Evolutionary conservation across 2,113 vertebrate genomes (phyloP), one percentile per base, ranked within the genome.

Genomic region (Callionymus lyra): DNA sequence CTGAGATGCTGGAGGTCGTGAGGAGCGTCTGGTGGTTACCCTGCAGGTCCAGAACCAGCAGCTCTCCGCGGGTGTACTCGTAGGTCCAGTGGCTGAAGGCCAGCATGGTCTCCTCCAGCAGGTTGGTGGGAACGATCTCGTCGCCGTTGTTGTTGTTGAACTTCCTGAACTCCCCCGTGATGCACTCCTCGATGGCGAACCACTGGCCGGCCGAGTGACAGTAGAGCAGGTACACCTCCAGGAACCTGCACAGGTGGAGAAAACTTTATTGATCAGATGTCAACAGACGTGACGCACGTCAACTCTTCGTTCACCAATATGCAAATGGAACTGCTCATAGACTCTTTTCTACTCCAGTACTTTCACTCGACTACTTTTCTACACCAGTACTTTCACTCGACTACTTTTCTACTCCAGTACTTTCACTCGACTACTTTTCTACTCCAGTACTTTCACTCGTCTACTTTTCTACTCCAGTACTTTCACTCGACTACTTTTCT

Each of bases 61-160:
- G 68, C 41, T 98, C 95, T 41, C 94, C 95, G 10, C 93, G 85
- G 6, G 93, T 97, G 65, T 94, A 98, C 61, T 98, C 95, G 0
- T 94, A 98, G 1, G 89, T 92, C 95, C 93, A 98, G 66, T 98
- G 94, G 81, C 95, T 98, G 75, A 98, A 98, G 57, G 95, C 94
- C 56, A 98, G 79, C 95, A 98, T 98, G 58, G 93, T 94, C 53
- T 98, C 95, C 70, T 98, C 95, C 55, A 98, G 81, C 49, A 92
- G 90, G 70, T 94, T 98, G 33, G 91, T 93, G 55, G 95, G 93
- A 44, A 93, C 89, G 35, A 95, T 98, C 61, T 98, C 95, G 35
- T 98, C 92, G 12, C 95, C 95, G 1, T 98, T 98, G 80, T 98
- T 98, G 72, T 98, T 98, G 63, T 98, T 98, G 6, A 98, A 98